Percentiles rank a stretch among this genome's conserved stretches.
phyloP scores from a whole-genome alignment of 2,888 invertebrate species.

The Augochlorella aurata region DNA sequence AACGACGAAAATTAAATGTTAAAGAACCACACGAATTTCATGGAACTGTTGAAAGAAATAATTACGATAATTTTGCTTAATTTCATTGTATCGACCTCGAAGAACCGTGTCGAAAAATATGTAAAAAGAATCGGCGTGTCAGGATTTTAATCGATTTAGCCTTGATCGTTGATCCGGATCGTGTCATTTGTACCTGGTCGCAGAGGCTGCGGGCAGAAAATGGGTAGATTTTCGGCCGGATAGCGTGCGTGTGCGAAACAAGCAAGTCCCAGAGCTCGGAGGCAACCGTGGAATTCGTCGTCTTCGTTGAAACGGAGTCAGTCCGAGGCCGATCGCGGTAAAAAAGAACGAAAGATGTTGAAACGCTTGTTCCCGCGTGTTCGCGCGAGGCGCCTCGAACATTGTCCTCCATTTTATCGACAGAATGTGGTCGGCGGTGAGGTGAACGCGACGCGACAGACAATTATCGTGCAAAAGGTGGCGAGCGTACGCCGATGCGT shows the following conservation, averaged over 20 bases:
- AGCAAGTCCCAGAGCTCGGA: background rate
- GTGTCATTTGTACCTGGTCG: too few relatives aligned
- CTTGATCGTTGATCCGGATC: too few relatives aligned
- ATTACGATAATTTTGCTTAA: too few relatives aligned
- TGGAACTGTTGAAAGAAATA: too few relatives aligned
- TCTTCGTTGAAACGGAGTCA: background rate
- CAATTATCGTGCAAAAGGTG: constrained; percentile 45
- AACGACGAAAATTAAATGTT: too few relatives aligned
- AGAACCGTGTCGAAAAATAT: too few relatives aligned
- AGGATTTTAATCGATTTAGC: too few relatives aligned
- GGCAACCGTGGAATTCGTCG: background rate
- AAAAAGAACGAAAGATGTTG: background rate
- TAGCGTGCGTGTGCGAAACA: background rate
- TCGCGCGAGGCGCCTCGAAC: background rate
- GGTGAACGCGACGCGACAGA: constrained; percentile 25
- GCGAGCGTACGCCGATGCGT: constrained; percentile 20
- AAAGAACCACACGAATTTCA: too few relatives aligned
- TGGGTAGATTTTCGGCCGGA: too few relatives aligned
- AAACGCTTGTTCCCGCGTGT: background rate
- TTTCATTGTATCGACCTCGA: too few relatives aligned
- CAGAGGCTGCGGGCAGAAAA: too few relatives aligned
- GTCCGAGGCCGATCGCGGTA: background rate
- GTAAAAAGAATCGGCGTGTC: too few relatives aligned
- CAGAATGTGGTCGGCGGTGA: background rate
- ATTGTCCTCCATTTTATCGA: constrained; percentile 12